A percentile compares a stretch with the other conserved stretches of the same genome.
Conservation (phyloP, 2,888 invertebrate genomes). For the Epinotia brunnichana region DNA sequence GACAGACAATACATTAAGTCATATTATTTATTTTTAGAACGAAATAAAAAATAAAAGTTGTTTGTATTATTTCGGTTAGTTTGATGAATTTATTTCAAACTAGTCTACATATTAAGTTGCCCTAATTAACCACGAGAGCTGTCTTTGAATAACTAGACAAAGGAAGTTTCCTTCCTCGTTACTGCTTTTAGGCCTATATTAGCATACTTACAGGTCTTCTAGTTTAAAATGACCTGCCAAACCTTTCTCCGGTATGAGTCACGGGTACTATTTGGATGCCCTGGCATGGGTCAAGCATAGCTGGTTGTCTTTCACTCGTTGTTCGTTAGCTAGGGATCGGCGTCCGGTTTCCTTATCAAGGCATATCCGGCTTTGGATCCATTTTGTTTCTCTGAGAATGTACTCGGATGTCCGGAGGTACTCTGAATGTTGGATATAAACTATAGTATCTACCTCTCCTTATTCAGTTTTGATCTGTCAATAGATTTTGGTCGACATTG, state of each 20-base stretch:
- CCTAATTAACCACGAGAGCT: conserved; percentile 36
- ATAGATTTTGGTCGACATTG: neutral
- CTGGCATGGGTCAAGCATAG: conserved; percentile 51
- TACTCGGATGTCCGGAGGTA: conserved; percentile 58
- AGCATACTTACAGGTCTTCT: conserved; percentile 49
- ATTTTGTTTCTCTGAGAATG: conserved; percentile 72
- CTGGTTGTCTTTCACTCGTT: conserved; percentile 64
- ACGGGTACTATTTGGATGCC: conserved; percentile 38
- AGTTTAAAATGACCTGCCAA: conserved; percentile 50
- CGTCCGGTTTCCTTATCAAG: conserved; percentile 76
- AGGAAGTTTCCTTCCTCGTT: conserved; percentile 31
- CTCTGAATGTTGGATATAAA: conserved; percentile 42
- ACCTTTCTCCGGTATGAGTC: conserved; percentile 40
- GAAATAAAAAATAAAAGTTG: neutral
- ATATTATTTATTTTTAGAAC: neutral
- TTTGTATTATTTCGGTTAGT: neutral
- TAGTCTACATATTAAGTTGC: conserved; percentile 13
- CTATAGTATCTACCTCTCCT: conserved; percentile 23
- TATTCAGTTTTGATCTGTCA: conserved; percentile 20
- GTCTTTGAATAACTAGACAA: conserved; percentile 35
- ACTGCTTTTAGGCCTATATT: conserved; percentile 38
- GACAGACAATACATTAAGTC: too few species aligned
- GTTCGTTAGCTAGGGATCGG: conserved; percentile 72
- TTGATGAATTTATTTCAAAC: conserved; percentile 12
- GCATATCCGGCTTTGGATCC: conserved; percentile 65